phyloP scores from a whole-genome alignment of 2,888 invertebrate species.

The Orgyia antiqua region DNA sequence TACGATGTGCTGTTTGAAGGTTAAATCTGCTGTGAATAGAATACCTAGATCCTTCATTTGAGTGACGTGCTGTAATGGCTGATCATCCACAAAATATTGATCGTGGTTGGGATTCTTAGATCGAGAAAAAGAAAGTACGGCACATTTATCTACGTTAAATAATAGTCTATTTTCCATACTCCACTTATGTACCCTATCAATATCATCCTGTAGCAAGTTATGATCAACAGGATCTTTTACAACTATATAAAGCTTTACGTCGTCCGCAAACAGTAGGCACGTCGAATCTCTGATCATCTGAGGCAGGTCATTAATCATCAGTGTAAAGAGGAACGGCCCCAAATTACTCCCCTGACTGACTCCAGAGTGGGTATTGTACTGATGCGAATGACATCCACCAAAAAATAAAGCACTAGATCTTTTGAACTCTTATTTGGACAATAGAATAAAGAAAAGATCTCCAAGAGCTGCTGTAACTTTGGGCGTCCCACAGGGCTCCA shows the following conservation, averaged over 20 bases:
- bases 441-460: too few species aligned
- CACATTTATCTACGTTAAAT: too few species aligned
- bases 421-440: too few species aligned
- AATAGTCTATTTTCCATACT: neutral
- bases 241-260: neutral
- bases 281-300: neutral
- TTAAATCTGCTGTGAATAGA: neutral
- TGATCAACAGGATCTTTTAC: neutral
- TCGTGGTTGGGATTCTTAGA: too few species aligned
- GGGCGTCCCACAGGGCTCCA: too few species aligned
- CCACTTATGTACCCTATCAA: neutral
- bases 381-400: too few species aligned
- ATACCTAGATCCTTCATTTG: neutral
- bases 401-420: too few species aligned
- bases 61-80: neutral
- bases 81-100: neutral
- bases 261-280: neutral
- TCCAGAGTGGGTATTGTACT: neutral
- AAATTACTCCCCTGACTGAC: too few species aligned
- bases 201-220: neutral
- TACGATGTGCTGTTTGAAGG: too few species aligned
- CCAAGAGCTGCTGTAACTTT: too few species aligned
- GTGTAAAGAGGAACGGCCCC: too few species aligned
- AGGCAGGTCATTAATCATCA: neutral
- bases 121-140: too few species aligned